Conservation (phyloP, 2,113 vertebrate species). For the Benitochromis conjunctus region DNA sequence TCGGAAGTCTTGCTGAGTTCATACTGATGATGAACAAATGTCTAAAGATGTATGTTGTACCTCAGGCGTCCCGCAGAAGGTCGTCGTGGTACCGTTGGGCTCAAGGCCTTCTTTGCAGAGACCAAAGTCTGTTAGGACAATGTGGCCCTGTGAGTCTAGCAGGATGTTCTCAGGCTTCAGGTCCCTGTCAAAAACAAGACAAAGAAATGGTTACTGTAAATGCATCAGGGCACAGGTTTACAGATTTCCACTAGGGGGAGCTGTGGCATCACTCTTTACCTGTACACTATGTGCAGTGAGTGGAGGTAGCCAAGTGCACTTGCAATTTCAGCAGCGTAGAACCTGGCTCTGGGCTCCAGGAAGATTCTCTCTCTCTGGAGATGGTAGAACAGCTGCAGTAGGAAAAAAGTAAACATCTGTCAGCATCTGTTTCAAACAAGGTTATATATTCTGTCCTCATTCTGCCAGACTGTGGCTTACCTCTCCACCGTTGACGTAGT, state of each 20-base stretch:
- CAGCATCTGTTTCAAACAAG: neutral
- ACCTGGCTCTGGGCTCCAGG: slow-evolving; percentile 77
- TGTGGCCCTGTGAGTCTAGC: slow-evolving; percentile 77
- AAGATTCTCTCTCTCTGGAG: slow-evolving; percentile 80
- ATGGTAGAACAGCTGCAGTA: slow-evolving; percentile 77
- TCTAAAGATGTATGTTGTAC: slow-evolving; percentile 23
- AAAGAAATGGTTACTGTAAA: neutral
- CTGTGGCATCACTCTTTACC: slow-evolving; percentile 43
- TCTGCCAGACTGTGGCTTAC: slow-evolving; percentile 6
- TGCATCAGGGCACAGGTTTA: neutral
- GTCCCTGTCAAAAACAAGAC: slow-evolving; percentile 59
- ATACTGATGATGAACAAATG: rapidly evolving
- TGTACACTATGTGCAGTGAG: slow-evolving; percentile 80
- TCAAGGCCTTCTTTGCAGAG: slow-evolving; percentile 80
- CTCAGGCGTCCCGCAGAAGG: slow-evolving; percentile 81
- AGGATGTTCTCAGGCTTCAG: slow-evolving; percentile 82
- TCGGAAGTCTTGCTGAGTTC: rapidly evolving
- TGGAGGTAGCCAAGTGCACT: slow-evolving; percentile 81
- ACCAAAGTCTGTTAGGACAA: slow-evolving; percentile 80
- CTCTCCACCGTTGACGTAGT: slow-evolving; percentile 81
- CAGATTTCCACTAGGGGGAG: slow-evolving; percentile 48
- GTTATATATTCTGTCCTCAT: neutral
- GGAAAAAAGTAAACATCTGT: neutral
- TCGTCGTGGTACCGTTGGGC: slow-evolving; percentile 69
- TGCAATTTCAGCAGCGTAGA: slow-evolving; percentile 80